Evolutionary conservation across 2,113 vertebrate species (phyloP).

Genomic region (Dasyprocta punctata): DNA sequence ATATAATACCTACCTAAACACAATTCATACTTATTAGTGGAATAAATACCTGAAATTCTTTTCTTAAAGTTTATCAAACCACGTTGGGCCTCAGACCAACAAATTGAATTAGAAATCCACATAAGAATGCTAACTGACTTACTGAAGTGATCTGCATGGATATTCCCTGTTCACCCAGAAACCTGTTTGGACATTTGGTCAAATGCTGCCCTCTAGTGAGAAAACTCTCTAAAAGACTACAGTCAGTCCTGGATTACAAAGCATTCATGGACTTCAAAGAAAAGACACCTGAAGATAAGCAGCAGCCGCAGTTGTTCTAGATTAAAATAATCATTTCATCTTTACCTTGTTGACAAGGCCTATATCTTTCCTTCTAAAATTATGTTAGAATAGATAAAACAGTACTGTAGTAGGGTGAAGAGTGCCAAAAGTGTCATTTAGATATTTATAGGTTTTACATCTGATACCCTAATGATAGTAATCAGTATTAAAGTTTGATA

Average conservation of each 20-base stretch:
- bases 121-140: constrained; percentile 66
- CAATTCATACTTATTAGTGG: constrained; percentile 81
- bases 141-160: constrained; percentile 65
- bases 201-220: constrained; percentile 91
- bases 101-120: constrained; percentile 78
- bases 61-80: constrained; percentile 79
- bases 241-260: neutral
- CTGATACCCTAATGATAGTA: neutral
- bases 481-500: constrained; percentile 4
- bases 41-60: constrained; percentile 80
- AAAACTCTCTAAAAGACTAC: constrained; percentile 5
- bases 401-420: neutral
- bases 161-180: constrained; percentile 35
- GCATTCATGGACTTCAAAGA: fast-evolving
- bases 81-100: constrained; percentile 79
- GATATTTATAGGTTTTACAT: neutral
- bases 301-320: neutral
- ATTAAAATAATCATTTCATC: neutral
- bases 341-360: neutral
- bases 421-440: neutral
- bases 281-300: constrained; percentile 33
- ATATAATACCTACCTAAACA: constrained; percentile 75
- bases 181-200: constrained; percentile 83
- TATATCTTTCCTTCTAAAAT: neutral
- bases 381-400: neutral